A percentile compares a stretch with the other conserved stretches of the same genome.
Evolutionary conservation across 2,113 vertebrate species (phyloP).

Genomic region (Acanthochromis polyacanthus): DNA sequence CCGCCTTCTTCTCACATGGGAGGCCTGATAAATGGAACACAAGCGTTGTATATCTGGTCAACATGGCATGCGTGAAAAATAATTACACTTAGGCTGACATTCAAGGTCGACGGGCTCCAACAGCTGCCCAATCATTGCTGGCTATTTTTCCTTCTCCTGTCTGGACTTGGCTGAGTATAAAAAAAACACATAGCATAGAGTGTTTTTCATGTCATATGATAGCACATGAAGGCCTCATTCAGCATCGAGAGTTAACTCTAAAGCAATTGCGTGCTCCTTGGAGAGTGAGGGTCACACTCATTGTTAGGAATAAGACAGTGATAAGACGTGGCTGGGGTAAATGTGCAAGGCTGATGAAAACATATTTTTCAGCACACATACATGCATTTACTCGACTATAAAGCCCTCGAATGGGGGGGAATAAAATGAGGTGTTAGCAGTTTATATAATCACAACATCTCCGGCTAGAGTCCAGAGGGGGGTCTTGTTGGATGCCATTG

Average conservation of each 20-base stretch:
- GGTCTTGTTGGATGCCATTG: neutral
- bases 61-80: conserved; percentile 72
- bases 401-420: neutral
- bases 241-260: conserved; percentile 34
- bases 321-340: neutral
- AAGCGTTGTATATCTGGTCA: conserved; percentile 70
- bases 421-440: neutral
- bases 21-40: conserved; percentile 69
- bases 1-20: conserved; percentile 24
- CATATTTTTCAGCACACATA: neutral
- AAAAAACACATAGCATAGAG: conserved; percentile 52
- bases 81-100: conserved; percentile 77
- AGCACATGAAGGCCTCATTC: conserved; percentile 64
- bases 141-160: conserved; percentile 69
- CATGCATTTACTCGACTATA: neutral
- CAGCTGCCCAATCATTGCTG: conserved; percentile 66
- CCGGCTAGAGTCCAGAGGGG: neutral
- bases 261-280: conserved; percentile 29
- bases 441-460: neutral
- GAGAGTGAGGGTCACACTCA: conserved; percentile 28
- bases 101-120: conserved; percentile 76
- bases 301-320: conserved; percentile 17
- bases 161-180: conserved; percentile 64
- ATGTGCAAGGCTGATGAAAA: neutral
- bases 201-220: conserved; percentile 73